phyloP scores from a whole-genome alignment of 2,797 vertebrate genomes.

The Phrynocephalus forsythii region DNA sequence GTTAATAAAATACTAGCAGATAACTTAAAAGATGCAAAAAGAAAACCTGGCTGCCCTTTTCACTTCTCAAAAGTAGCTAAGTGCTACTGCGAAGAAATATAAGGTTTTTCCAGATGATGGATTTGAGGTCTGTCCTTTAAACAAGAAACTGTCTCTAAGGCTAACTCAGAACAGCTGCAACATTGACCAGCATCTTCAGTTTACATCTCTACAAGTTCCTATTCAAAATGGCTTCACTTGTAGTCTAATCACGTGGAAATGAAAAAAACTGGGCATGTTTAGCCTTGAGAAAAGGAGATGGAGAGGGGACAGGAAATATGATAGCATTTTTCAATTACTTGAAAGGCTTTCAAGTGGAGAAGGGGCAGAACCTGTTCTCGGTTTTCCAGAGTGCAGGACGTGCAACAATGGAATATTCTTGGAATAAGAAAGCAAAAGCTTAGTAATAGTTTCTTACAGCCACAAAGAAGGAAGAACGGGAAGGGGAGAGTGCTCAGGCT shows the following conservation, averaged over 20 bases:
- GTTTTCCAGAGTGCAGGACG: too few relatives aligned
- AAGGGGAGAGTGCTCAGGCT: too few relatives aligned
- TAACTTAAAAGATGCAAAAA: constrained; percentile 31
- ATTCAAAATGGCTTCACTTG: too few relatives aligned
- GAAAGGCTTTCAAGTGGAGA: too few relatives aligned
- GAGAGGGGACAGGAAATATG: too few relatives aligned
- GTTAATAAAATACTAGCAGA: constrained; percentile 42
- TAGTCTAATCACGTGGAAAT: too few relatives aligned
- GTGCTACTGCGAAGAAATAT: background rate
- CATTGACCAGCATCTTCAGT: too few relatives aligned
- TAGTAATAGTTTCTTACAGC: background rate
- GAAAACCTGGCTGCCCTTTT: background rate
- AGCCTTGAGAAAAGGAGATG: too few relatives aligned
- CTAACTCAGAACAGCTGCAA: background rate
- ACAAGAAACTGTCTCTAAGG: background rate
- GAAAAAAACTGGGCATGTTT: too few relatives aligned
- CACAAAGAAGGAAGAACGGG: background rate
- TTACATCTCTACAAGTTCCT: too few relatives aligned
- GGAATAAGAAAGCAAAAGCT: background rate
- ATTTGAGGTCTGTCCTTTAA: background rate
- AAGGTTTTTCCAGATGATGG: background rate
- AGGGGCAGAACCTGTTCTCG: too few relatives aligned
- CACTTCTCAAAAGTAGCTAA: constrained; percentile 27
- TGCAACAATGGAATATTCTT: background rate
- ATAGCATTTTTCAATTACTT: too few relatives aligned